Percentiles rank a stretch among this genome's conserved stretches.
Conservation (phyloP, 2,113 vertebrate genomes). For the Rhinolophus ferrumequinum region DNA sequence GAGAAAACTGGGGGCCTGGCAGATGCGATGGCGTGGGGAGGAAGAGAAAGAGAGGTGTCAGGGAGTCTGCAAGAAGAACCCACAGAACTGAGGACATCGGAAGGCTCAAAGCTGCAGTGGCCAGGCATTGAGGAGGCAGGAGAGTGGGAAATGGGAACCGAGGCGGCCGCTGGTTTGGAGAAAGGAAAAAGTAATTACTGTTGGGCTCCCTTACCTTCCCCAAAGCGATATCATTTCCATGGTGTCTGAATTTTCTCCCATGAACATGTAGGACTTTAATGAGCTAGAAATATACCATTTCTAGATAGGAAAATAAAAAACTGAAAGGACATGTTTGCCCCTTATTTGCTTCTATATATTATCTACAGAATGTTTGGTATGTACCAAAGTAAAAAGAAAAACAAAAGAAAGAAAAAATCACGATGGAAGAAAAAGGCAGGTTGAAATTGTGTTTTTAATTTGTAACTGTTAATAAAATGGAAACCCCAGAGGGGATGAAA, state of each 20-base stretch:
- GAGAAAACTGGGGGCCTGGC: background rate
- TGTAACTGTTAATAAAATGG: background rate
- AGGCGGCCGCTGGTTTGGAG: background rate
- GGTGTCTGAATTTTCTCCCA: background rate
- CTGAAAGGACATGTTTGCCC: background rate
- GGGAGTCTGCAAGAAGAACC: background rate
- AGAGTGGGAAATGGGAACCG: background rate
- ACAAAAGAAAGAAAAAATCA: background rate
- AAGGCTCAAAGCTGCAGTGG: too few species aligned
- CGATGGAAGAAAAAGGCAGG: background rate
- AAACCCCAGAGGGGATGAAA: background rate
- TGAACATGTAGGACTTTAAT: background rate
- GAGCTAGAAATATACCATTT: background rate
- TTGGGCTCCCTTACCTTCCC: background rate
- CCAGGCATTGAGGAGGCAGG: rapidly evolving
- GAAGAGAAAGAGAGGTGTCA: background rate
- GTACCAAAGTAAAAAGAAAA: background rate
- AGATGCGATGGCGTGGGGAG: rapidly evolving
- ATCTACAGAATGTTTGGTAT: background rate
- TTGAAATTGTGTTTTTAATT: background rate
- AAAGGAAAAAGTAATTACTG: background rate
- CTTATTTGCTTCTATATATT: background rate
- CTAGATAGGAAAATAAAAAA: background rate
- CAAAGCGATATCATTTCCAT: background rate
- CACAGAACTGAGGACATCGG: background rate